These are phyloP conservation scores for Muscicapa adusta DNA, from an alignment of 2,113 vertebrate species.

Conservation along the genomic window DNA sequence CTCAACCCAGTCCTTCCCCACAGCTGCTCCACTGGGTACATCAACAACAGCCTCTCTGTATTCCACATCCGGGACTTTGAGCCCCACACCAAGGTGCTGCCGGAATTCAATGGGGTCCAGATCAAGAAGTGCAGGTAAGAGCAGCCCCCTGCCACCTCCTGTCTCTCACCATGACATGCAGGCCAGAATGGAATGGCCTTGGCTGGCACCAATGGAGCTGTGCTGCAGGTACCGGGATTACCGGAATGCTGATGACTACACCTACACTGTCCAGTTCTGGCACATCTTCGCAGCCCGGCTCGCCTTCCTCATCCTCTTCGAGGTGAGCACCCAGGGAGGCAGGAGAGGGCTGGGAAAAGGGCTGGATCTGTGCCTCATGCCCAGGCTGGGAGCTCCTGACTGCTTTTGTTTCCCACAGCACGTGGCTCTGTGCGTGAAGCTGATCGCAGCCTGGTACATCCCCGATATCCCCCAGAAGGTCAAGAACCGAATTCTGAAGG, in stretches of 20 bases:
- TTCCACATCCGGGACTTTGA: constrained; percentile 75
- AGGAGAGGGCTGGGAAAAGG: background rate
- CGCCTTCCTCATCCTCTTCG: constrained; percentile 89
- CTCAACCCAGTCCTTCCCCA: background rate
- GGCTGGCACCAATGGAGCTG: fast-evolving
- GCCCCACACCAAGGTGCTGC: background rate
- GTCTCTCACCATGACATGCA: background rate
- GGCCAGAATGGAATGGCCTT: fast-evolving
- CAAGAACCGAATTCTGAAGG: constrained; percentile 73
- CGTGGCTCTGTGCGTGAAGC: constrained; percentile 84
- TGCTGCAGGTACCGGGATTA: constrained; percentile 87
- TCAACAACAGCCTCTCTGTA: constrained; percentile 84
- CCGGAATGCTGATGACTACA: constrained; percentile 73
- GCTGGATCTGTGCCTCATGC: fast-evolving
- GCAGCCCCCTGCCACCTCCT: background rate
- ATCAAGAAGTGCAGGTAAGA: constrained; percentile 84
- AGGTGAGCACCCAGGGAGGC: constrained; percentile 53
- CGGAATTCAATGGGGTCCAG: background rate
- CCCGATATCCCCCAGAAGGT: constrained; percentile 77
- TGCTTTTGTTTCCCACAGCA: constrained; percentile 73
- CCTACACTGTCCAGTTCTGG: constrained; percentile 83
- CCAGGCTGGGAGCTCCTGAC: background rate
- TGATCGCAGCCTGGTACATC: constrained; percentile 88
- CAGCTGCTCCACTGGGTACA: constrained; percentile 87
- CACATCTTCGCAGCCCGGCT: constrained; percentile 85